These are phyloP conservation scores for Hiodon alosoides DNA, from an alignment of 2,113 vertebrate species.

Conservation along the genomic window DNA sequence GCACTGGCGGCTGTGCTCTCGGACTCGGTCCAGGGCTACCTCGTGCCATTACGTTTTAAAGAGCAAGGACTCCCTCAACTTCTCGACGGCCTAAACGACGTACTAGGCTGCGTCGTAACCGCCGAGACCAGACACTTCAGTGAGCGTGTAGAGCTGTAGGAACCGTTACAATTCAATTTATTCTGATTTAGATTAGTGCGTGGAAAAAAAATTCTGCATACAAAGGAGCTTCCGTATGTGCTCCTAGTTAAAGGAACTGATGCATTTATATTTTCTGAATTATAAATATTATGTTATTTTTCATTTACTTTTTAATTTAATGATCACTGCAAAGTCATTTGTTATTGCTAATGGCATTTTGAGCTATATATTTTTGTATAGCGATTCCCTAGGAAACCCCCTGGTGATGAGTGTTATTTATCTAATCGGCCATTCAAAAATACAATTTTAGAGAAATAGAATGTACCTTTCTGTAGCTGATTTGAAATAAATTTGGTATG, in stretches of 20 bases:
- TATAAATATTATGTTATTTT: neutral
- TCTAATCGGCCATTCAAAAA: neutral
- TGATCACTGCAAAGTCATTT: neutral
- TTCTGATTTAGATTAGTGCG: neutral
- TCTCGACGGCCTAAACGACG: no score
- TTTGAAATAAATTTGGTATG: no score
- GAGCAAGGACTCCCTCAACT: no score
- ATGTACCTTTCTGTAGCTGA: no score
- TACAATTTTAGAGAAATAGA: neutral
- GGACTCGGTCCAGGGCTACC: no score
- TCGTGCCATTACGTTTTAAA: no score
- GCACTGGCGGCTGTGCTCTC: no score
- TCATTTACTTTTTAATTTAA: neutral
- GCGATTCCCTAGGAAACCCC: neutral
- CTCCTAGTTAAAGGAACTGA: neutral
- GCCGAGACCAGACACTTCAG: no score
- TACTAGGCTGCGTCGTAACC: no score
- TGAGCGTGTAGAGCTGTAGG: no score
- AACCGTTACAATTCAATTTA: no score
- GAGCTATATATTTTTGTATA: slow-evolving; percentile 16
- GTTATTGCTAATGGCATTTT: neutral
- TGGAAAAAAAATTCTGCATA: neutral
- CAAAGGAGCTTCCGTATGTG: no score
- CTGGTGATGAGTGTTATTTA: neutral
- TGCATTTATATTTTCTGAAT: neutral